Percentiles rank a stretch among this genome's conserved stretches.
phyloP scores from a whole-genome alignment of 2,797 vertebrate genomes.

The Poecilia wingei region DNA sequence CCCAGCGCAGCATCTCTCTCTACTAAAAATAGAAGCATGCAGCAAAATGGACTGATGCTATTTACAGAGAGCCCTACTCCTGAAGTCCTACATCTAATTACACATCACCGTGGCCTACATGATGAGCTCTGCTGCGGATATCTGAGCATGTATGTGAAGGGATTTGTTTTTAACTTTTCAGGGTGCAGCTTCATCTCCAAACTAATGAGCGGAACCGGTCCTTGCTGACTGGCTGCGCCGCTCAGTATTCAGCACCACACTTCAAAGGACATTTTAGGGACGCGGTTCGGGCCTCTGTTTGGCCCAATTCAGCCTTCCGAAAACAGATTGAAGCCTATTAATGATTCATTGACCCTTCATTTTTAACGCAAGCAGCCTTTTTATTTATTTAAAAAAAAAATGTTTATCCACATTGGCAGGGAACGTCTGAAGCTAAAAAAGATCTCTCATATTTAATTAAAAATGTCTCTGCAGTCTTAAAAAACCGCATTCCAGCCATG shows the following conservation, averaged over 20 bases:
- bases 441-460: background rate
- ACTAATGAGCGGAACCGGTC: constrained; percentile 42
- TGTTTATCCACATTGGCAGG: background rate
- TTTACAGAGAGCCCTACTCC: constrained; percentile 74
- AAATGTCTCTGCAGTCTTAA: constrained; percentile 8
- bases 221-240: constrained; percentile 32
- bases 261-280: constrained; percentile 73
- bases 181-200: background rate
- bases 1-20: constrained; percentile 76
- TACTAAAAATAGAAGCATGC: constrained; percentile 85
- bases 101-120: constrained; percentile 11
- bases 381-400: background rate
- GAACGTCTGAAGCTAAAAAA: background rate
- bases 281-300: constrained; percentile 56
- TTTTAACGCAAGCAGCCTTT: constrained; percentile 1
- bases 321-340: constrained; percentile 47
- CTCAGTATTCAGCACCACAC: constrained; percentile 58
- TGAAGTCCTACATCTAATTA: constrained; percentile 62
- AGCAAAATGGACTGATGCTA: constrained; percentile 81
- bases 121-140: constrained; percentile 5
- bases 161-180: constrained; percentile 27
- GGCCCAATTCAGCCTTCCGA: constrained; percentile 53
- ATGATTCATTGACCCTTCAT: constrained; percentile 49
- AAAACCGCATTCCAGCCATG: constrained; percentile 30
- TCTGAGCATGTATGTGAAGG: constrained; percentile 14